Base-by-base conservation (phyloP, 1,140 invertebrate genomes). In the Andricus grossulariae region DNA sequence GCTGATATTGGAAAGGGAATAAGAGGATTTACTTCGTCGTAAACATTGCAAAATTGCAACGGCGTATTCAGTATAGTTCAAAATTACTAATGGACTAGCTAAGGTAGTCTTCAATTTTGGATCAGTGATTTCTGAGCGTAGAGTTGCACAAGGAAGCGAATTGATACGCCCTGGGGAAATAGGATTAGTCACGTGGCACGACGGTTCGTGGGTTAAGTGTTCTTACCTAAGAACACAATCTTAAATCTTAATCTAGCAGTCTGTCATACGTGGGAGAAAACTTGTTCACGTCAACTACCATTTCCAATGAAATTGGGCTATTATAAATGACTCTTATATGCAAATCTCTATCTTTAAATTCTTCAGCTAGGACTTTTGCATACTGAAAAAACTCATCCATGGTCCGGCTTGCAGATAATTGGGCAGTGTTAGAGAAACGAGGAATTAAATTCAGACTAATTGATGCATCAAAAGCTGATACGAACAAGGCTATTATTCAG, bases 201-300 rank as follows among this genome's bases (percentile, higher is more conserved):
- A 66, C 57, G 57, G 57, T 66, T 32, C 57, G 57, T 66, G 57
- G 57, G 57, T 66, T 66, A 66, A 66, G 57, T 66, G 57, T 66
- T 66, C 57, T 66, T 66, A 66, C 57, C 57, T 66, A 39, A 66
- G 57, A 16, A 66, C 25, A 66, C 25, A 66, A 66, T 66, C 60
- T 39, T 39, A 25, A 66, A 66, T 66, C 60, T 45, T 66, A 39
- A 66, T 39, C 32, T 39, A 66, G 57, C 21, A 66, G 32, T 66
- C 60, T 66, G 25, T n/a, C 32, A n/a, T 66, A 32, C 60, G 60
- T 66, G 60, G 60, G 60, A 66, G 25, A 45, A 66, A 39, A 66
- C 32, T 66, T 66, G 60, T 16, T 66, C 32, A 66, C 39, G 15
- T 66, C 32, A 66, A 39, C 25, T 66, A 66, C 25, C 60, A 66